Evolutionary conservation across 2,888 invertebrate genomes (phyloP).

Genomic region (Eupithecia dodoneata): DNA sequence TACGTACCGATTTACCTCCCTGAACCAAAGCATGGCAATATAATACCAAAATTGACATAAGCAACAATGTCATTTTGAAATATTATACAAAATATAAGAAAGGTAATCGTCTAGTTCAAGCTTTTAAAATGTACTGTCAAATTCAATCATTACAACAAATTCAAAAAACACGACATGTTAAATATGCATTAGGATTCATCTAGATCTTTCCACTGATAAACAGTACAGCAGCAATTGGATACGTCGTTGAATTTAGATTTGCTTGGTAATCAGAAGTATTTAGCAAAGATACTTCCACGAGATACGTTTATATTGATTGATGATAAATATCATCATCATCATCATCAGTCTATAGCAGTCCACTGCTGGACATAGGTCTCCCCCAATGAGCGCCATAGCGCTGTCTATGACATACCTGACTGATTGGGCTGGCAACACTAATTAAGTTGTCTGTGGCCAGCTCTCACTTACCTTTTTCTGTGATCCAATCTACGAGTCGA

Average conservation of each 20-base stretch:
- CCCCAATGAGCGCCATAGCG: too few relatives aligned
- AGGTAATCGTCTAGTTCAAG: neutral
- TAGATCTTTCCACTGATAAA: neutral
- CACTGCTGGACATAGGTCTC: too few relatives aligned
- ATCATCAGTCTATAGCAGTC: too few relatives aligned
- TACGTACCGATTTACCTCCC: conserved; percentile 1
- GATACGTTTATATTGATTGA: neutral
- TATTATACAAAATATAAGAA: neutral
- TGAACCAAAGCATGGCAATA: neutral
- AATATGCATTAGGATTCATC: conserved; percentile 1
- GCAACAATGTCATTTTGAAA: neutral
- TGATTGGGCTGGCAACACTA: too few relatives aligned
- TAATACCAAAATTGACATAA: neutral
- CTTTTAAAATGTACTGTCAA: neutral
- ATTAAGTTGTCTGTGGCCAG: too few relatives aligned
- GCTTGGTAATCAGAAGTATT: neutral
- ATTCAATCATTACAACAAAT: neutral
- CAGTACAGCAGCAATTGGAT: neutral
- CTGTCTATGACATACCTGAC: too few relatives aligned
- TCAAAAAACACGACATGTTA: neutral
- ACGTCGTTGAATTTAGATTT: neutral
- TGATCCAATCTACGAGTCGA: too few relatives aligned
- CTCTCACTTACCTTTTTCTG: too few relatives aligned
- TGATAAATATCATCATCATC: neutral
- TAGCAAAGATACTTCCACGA: neutral